Base-by-base conservation (phyloP, 2,113 vertebrate genomes). In the Corythoichthys intestinalis region DNA sequence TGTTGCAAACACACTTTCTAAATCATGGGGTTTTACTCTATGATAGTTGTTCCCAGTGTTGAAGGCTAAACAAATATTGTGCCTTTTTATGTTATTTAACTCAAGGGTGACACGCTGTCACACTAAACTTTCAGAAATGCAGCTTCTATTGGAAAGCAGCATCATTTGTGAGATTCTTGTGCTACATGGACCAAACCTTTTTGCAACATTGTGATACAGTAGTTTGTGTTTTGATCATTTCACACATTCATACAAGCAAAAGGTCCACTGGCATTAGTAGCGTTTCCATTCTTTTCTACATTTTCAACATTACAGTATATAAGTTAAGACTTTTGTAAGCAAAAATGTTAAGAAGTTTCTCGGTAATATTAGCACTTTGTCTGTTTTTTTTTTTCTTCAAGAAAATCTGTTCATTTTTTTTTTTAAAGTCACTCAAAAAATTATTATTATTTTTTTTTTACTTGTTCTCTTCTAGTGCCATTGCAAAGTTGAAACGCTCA, bases 1-100 rank as follows among this genome's bases (percentile, higher is more conserved):
- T 86, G 83, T 80, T 80, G 82, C 58, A 83, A 83, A 74, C 49
- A 59, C 57, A 6, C n/a, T 70, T 76, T 77, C 65, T 73, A 76
- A 41, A 74, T 61, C 54, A 74, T 2, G 20, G 20, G 9, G 58
- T 65, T 71, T 47, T 69, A n/a, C 34, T 66, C 11, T 70, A 66
- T 53, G 46, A 69, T 20, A 37, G 47, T 0, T 3, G 39, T 34
- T 17, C 66, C 37, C 48, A 61, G 39, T 54, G 50, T 37, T 3
- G 9, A 6, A 65, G 64, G 8, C 52, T 34, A 38, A 68, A 67
- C 17, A 47, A 57, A 39, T 3, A 44, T 3, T 2, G 37, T 69
- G 56, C 73, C 57, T 59, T 72, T 48, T 12, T 20, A 13, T 54
- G 3, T 15, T 48, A n/a, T 37, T 37, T 67, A 44, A 62, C 2